phyloP scores from a whole-genome alignment of 2,113 vertebrate genomes.

The Oncorhynchus masou region DNA sequence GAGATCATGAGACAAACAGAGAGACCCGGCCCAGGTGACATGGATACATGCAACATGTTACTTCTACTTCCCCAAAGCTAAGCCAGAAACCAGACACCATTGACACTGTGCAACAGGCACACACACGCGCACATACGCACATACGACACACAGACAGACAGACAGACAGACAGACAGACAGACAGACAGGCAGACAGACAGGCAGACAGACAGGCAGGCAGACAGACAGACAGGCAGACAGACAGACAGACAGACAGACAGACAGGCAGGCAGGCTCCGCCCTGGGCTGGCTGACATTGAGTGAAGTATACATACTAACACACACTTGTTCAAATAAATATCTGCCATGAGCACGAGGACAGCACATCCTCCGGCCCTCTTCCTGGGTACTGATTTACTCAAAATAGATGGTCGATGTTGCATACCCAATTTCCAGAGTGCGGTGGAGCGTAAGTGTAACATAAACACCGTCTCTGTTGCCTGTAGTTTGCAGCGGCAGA shows the following conservation, averaged over 20 bases:
- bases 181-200: background rate
- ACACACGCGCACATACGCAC: no score
- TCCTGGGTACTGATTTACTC: constrained; percentile 72
- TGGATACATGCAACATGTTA: constrained; percentile 48
- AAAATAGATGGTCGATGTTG: constrained; percentile 75
- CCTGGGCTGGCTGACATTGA: constrained; percentile 32
- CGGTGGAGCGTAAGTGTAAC: constrained; percentile 74
- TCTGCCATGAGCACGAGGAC: constrained; percentile 48
- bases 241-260: no score
- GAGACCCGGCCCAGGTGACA: constrained; percentile 60
- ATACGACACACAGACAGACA: constrained; percentile 3
- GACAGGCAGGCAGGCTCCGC: constrained; percentile 10
- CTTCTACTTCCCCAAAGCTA: constrained; percentile 43
- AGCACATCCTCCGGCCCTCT: constrained; percentile 56
- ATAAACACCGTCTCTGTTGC: constrained; percentile 73
- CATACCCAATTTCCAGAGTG: constrained; percentile 76
- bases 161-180: background rate
- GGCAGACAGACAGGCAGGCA: constrained; percentile 3
- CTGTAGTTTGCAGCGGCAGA: constrained; percentile 57
- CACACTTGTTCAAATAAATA: constrained; percentile 70
- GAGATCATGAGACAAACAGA: constrained; percentile 46
- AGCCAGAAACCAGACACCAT: constrained; percentile 58
- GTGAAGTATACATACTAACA: constrained; percentile 40
- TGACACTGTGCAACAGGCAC: constrained; percentile 39
- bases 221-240: constrained; percentile 9